Evolutionary conservation across 1,140 invertebrate species (phyloP).

Genomic region (Streblospio benedicti): DNA sequence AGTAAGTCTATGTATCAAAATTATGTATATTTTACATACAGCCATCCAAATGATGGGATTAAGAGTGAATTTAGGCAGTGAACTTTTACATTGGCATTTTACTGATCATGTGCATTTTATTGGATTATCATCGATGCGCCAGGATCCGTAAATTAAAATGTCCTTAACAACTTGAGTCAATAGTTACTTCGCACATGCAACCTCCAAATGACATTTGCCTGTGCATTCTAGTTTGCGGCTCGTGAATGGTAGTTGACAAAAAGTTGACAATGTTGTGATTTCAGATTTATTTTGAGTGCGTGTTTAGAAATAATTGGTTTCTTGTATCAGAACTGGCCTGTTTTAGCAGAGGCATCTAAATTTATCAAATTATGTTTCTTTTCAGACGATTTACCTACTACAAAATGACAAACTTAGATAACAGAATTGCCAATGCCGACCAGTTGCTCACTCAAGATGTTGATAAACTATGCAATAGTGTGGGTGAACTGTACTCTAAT

Average conservation of each 20-base stretch:
- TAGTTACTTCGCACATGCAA: not conserved
- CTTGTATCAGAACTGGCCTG: not conserved
- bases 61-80: no score
- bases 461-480: conserved; percentile 91
- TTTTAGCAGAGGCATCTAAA: not conserved
- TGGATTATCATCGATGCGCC: no score
- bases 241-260: not conserved
- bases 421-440: conserved; percentile 88
- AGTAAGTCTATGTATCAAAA: conserved; percentile 52
- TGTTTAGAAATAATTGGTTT: not conserved
- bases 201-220: not conserved
- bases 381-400: conserved; percentile 91
- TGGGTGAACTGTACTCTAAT: conserved; percentile 92
- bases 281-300: not conserved
- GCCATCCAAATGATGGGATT: no score
- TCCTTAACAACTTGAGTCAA: not conserved
- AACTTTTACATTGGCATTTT: no score
- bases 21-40: conserved; percentile 8
- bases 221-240: not conserved
- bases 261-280: not conserved
- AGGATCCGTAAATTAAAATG: not conserved
- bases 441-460: conserved; percentile 92
- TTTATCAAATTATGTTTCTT: no score
- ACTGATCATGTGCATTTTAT: no score
- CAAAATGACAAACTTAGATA: conserved; percentile 92